Percentiles rank a stretch among this genome's conserved stretches.
These are phyloP conservation scores for Drosophila parthenogenetica DNA, from an alignment of 2,888 invertebrate species.

Conservation along the genomic window DNA sequence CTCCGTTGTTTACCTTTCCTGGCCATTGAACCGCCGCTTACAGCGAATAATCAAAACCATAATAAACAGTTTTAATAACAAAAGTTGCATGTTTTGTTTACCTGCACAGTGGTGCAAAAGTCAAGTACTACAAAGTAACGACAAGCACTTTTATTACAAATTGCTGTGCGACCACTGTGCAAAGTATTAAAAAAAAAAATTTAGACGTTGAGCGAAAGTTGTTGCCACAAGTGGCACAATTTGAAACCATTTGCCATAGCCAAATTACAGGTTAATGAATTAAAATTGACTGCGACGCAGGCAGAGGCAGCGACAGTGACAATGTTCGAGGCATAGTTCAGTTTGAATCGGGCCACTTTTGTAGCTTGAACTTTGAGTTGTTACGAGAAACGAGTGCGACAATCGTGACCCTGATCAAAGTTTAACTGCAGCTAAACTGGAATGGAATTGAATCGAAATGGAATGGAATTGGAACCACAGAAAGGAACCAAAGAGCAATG, in stretches of 20 bases:
- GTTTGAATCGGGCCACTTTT: slow-evolving; percentile 1
- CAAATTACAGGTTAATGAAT: slow-evolving; percentile 49
- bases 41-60: slow-evolving; percentile 10
- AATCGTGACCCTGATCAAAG: slow-evolving; percentile 59
- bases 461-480: slow-evolving; percentile 22
- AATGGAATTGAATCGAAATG: slow-evolving; percentile 23
- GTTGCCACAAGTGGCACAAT: slow-evolving; percentile 18
- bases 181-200: background rate
- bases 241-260: slow-evolving; percentile 8
- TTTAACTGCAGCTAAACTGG: slow-evolving; percentile 30
- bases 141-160: background rate
- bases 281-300: slow-evolving; percentile 28
- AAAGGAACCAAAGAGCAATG: slow-evolving; percentile 42
- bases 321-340: slow-evolving; percentile 6
- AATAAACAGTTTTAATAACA: slow-evolving; percentile 15
- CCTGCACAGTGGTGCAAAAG: background rate
- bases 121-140: too few species aligned
- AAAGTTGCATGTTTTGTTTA: slow-evolving; percentile 51
- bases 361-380: slow-evolving; percentile 42
- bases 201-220: slow-evolving; percentile 27
- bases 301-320: background rate
- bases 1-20: background rate
- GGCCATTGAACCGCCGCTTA: slow-evolving; percentile 33
- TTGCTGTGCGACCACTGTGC: slow-evolving; percentile 15
- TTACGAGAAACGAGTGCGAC: slow-evolving; percentile 22